Evolutionary conservation across 2,888 invertebrate species (phyloP).

Genomic region (Melieria picta): DNA sequence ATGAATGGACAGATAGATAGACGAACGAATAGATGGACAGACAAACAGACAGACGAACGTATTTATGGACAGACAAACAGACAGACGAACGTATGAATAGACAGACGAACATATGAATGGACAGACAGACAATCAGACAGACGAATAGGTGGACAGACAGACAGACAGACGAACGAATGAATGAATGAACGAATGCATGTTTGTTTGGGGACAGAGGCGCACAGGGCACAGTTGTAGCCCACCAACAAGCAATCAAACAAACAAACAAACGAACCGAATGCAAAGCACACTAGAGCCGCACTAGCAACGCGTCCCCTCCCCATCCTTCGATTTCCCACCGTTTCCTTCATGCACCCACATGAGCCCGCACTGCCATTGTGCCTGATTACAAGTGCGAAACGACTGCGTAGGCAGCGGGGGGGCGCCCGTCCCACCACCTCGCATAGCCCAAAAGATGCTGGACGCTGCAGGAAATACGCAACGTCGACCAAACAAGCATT

Average conservation of each 20-base stretch:
- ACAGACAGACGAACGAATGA: too few species aligned
- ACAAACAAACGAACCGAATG: too few species aligned
- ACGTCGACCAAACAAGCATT: too few species aligned
- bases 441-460: not conserved
- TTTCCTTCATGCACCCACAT: not conserved
- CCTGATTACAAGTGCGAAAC: conserved; percentile 4
- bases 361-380: not conserved
- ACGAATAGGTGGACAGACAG: too few species aligned
- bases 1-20: not conserved
- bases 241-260: not conserved
- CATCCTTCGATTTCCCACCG: not conserved
- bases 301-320: not conserved
- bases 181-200: too few species aligned
- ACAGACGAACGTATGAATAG: too few species aligned
- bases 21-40: not conserved
- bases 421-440: conserved; percentile 30
- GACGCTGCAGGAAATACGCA: too few species aligned
- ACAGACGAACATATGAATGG: too few species aligned
- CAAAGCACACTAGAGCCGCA: not conserved
- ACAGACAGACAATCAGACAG: too few species aligned
- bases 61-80: too few species aligned
- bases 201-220: too few species aligned
- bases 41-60: not conserved
- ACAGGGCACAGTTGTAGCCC: too few species aligned
- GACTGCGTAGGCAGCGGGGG: conserved; percentile 9